phyloP scores from a whole-genome alignment of 2,113 vertebrate species.

The Falco punctatus region DNA sequence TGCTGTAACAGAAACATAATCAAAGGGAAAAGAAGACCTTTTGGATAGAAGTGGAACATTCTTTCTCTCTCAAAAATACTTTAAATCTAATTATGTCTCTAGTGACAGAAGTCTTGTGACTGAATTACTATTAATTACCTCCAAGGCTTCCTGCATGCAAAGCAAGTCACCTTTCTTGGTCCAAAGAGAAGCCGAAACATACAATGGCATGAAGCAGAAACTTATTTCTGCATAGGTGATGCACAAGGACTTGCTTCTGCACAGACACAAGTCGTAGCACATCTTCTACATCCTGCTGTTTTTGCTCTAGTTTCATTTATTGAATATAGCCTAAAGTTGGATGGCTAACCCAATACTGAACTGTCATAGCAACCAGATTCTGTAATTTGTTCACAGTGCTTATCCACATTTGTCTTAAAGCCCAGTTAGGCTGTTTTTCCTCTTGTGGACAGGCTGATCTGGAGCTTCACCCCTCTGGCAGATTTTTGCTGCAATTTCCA shows the following conservation, averaged over 20 bases:
- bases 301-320: background rate
- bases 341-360: slow-evolving; percentile 1
- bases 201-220: background rate
- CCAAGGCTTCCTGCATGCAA: background rate
- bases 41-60: background rate
- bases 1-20: background rate
- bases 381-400: slow-evolving; percentile 34
- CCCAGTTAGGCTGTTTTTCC: slow-evolving; percentile 20
- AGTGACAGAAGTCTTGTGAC: background rate
- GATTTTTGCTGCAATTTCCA: background rate
- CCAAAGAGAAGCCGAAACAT: background rate
- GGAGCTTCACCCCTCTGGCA: background rate
- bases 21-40: background rate
- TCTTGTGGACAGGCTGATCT: background rate
- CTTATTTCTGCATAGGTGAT: background rate
- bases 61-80: background rate
- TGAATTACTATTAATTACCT: background rate
- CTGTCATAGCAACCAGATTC: slow-evolving; percentile 61
- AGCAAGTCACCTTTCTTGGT: background rate
- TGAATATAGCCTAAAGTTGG: slow-evolving; percentile 12
- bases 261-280: background rate
- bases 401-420: slow-evolving; percentile 37
- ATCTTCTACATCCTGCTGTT: background rate
- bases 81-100: background rate
- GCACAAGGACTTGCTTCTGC: background rate